Percentiles rank a stretch among this genome's conserved stretches.
Conservation (phyloP, 2,888 invertebrate genomes). For the Mesorhabditis spiculigera region DNA sequence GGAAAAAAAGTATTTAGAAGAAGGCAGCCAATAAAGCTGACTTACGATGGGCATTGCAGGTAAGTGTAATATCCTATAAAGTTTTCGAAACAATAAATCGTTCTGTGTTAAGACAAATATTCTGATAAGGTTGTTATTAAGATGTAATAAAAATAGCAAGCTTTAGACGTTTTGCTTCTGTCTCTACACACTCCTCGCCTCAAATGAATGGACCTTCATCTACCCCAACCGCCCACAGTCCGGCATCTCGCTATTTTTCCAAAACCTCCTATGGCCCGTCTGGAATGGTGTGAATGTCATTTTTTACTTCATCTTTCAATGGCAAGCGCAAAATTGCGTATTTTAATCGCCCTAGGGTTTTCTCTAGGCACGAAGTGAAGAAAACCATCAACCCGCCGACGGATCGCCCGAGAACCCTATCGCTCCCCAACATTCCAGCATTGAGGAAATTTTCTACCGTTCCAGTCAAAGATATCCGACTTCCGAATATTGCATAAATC, state of each 20-base stretch:
- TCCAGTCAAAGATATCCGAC: no score
- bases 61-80: no score
- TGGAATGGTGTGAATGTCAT: not conserved
- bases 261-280: not conserved
- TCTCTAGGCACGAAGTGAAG: not conserved
- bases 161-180: not conserved
- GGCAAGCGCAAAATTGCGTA: not conserved
- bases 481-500: no score
- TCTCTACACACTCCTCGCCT: not conserved
- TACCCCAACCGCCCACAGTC: not conserved
- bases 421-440: no score
- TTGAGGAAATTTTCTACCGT: no score
- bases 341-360: not conserved
- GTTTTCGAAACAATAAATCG: no score
- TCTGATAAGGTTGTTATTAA: no score
- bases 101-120: no score
- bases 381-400: not conserved
- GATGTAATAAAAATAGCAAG: no score
- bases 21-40: not conserved
- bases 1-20: not conserved
- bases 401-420: no score
- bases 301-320: not conserved
- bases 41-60: not conserved
- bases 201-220: not conserved
- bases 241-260: not conserved